Evolutionary conservation across 2,888 invertebrate species (phyloP).

Genomic region (Caenorhabditis zanzibari): DNA sequence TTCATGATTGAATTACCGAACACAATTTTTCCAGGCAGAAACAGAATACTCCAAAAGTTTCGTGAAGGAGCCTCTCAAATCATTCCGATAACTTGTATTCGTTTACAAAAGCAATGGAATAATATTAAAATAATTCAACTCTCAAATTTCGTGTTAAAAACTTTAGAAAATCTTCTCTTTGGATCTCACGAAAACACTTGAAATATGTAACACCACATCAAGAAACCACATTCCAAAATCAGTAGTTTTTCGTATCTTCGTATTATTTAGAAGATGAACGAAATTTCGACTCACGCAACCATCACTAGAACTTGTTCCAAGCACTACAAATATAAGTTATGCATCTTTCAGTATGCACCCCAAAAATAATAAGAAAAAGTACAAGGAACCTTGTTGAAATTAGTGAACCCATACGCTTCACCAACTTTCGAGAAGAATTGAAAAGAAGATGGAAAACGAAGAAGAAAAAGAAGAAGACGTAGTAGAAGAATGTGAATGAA

Average conservation of each 20-base stretch:
- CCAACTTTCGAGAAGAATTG: slow-evolving; percentile 25
- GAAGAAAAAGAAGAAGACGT: slow-evolving; percentile 41
- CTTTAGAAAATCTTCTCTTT: no score
- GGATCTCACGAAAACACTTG: slow-evolving; percentile 6
- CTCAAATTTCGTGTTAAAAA: no score
- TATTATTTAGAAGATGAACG: neutral
- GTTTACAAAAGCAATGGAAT: no score
- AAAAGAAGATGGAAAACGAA: slow-evolving; percentile 25
- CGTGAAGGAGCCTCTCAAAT: no score
- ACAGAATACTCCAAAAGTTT: no score
- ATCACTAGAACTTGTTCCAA: no score
- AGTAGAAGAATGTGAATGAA: slow-evolving; percentile 45
- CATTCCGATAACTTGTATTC: no score
- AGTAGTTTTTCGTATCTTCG: neutral
- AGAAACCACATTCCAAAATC: neutral
- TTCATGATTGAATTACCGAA: no score
- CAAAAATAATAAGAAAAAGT: slow-evolving; percentile 15
- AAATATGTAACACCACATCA: slow-evolving; percentile 4
- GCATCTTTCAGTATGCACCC: slow-evolving; percentile 5
- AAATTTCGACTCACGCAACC: slow-evolving; percentile 5
- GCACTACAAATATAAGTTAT: no score
- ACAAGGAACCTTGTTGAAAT: slow-evolving; percentile 20
- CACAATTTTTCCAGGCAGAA: no score
- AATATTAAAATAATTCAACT: no score
- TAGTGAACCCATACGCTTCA: slow-evolving; percentile 42